Conservation (phyloP, 2,888 invertebrate genomes). For the Patella caerulea region DNA sequence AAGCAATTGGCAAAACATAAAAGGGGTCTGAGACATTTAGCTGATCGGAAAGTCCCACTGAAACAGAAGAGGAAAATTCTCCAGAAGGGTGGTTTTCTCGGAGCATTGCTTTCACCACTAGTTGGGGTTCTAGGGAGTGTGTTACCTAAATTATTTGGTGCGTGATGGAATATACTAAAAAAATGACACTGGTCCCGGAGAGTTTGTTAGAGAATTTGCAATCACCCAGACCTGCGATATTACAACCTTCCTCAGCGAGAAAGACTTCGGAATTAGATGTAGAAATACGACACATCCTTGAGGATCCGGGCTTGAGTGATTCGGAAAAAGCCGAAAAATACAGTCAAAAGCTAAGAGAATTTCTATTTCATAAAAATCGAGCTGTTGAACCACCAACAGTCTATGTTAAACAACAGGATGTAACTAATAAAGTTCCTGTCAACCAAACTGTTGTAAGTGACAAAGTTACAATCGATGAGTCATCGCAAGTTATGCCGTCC, state of each 20-base stretch:
- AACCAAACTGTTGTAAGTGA: no score
- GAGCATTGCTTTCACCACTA: background rate
- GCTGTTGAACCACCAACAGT: background rate
- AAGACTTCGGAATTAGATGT: background rate
- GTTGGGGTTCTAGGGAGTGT: background rate
- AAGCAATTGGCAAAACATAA: background rate
- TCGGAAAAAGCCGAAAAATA: background rate
- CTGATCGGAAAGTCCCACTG: background rate
- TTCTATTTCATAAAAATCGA: background rate
- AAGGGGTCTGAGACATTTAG: background rate
- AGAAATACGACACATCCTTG: background rate
- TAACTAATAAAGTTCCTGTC: no score
- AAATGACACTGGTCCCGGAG: background rate
- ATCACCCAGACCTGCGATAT: background rate
- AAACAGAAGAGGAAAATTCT: constrained; percentile 8
- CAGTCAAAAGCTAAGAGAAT: background rate
- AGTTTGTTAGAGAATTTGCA: background rate
- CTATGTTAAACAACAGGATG: no score
- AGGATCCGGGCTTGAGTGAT: background rate
- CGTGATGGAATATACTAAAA: background rate
- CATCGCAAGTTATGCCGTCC: no score
- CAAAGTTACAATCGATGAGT: no score
- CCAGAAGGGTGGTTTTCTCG: constrained; percentile 16
- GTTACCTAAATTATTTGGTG: background rate
- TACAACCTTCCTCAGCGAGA: background rate